A percentile compares a stretch with the other conserved stretches of the same genome.
Conservation (phyloP, 1,140 invertebrate genomes). For the Diorhabda elongata region DNA sequence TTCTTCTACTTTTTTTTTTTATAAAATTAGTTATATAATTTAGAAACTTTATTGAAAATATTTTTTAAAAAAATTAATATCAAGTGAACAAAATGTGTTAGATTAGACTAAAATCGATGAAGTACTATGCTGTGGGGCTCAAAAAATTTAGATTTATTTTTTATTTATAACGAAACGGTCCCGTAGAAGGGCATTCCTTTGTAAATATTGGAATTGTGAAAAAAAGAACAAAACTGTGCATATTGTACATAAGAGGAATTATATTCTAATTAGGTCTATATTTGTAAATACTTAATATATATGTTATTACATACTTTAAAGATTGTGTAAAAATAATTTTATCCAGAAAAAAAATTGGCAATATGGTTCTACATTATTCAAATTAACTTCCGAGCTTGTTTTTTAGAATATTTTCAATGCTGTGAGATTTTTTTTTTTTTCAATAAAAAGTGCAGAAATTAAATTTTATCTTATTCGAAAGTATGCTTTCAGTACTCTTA, state of each 20-base stretch:
- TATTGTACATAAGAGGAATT: slow-evolving; percentile 46
- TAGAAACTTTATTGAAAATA: no score
- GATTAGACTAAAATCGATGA: not conserved
- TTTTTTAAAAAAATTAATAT: no score
- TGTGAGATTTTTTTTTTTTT: no score
- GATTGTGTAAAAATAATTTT: slow-evolving; percentile 44
- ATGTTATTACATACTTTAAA: slow-evolving; percentile 45
- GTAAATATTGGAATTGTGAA: slow-evolving; percentile 35
- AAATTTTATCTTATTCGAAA: no score
- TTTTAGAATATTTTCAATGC: not conserved
- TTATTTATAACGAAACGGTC: not conserved
- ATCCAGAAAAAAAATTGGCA: slow-evolving; percentile 38
- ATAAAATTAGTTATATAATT: no score
- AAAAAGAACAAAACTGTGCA: slow-evolving; percentile 38
- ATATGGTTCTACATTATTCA: slow-evolving; percentile 40
- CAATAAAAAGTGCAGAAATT: no score
- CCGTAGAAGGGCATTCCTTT: slow-evolving; percentile 41
- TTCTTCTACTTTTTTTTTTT: no score
- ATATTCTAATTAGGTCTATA: slow-evolving; percentile 42
- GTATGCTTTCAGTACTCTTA: no score
- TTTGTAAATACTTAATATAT: slow-evolving; percentile 45
- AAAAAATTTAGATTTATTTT: slow-evolving; percentile 12
- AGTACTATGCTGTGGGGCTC: slow-evolving; percentile 26
- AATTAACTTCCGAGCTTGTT: slow-evolving; percentile 28
- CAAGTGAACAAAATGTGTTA: not conserved